phyloP scores from a whole-genome alignment of 2,888 invertebrate genomes.

The Drosophila seclusa region DNA sequence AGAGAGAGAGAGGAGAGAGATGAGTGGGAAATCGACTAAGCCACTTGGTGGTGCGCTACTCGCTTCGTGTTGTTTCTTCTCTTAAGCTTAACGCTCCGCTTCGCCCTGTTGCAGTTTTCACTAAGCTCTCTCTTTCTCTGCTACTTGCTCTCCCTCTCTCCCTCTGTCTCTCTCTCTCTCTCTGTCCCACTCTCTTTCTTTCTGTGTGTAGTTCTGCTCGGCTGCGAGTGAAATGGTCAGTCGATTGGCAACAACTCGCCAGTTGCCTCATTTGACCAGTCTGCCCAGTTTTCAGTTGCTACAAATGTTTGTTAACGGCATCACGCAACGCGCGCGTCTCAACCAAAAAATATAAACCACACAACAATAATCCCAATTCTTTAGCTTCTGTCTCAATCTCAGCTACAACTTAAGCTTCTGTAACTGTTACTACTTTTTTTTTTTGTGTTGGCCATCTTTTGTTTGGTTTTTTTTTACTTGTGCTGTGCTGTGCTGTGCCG shows the following conservation, averaged over 20 bases:
- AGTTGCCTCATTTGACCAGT: slow-evolving; percentile 59
- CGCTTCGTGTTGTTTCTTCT: slow-evolving; percentile 29
- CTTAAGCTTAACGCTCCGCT: slow-evolving; percentile 63
- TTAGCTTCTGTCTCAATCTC: slow-evolving; percentile 13
- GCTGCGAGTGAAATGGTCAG: slow-evolving; percentile 74
- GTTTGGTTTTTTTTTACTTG: slow-evolving; percentile 13
- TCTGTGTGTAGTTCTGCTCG: slow-evolving; percentile 58
- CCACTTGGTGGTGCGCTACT: slow-evolving; percentile 36
- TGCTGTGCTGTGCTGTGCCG: slow-evolving; percentile 22
- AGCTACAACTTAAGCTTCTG: slow-evolving; percentile 1
- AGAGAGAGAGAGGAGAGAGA: neutral
- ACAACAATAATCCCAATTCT: slow-evolving; percentile 40
- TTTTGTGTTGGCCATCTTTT: slow-evolving; percentile 46
- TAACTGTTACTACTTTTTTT: slow-evolving; percentile 22
- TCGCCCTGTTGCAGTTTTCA: slow-evolving; percentile 51
- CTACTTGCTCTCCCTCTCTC: neutral
- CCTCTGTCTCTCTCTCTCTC: neutral
- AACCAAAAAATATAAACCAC: neutral
- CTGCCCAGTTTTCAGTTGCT: slow-evolving; percentile 69
- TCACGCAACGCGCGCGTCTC: slow-evolving; percentile 64
- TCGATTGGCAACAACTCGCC: slow-evolving; percentile 70
- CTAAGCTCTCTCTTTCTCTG: slow-evolving; percentile 20
- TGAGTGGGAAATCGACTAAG: slow-evolving; percentile 21
- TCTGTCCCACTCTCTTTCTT: neutral
- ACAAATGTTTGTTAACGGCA: slow-evolving; percentile 78